Base-by-base conservation (phyloP, 2,113 vertebrate genomes). In the Junco hyemalis region DNA sequence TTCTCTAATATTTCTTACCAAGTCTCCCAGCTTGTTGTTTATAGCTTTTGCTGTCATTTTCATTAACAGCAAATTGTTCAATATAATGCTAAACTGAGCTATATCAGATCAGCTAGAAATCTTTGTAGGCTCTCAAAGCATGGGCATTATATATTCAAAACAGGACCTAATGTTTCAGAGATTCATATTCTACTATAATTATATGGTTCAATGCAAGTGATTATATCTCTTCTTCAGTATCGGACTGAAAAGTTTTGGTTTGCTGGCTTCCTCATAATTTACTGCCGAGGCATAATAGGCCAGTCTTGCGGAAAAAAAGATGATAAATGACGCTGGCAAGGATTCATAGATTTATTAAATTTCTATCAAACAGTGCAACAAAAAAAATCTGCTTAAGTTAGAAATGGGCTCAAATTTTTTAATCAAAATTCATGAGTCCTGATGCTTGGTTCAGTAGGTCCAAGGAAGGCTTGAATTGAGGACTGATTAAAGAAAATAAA, bases 311-410 rank as follows among this genome's bases (percentile, higher is more conserved):
- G 98, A 98, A 99, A 99, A 99, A 98, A 98, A 98, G 98, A 99
- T 99, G 99, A 99, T 99, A 99, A 99, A 99, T 99, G 98, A 98
- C 97, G 97, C 98, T 99, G 98, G 98, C 98, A 98, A 98, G 98
- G 98, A 98, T 98, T 98, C 98, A 98, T 98, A 98, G 99, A 99
- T 99, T 99, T 99, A 99, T 99, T 99, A 99, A 99, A 99, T 99
- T 99, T 99, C 98, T 99, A 99, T 99, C 98, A 99, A 98, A 99
- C 97, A 97, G 97, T 97, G 98, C 98, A 98, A 98, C 98, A 98
- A 98, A 98, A 98, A 98, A 99, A 98, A 98, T 98, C 98, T 98
- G 98, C 98, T 98, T 98, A 98, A 98, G 98, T 98, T 98, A 98
- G 98, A 98, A 99, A 98, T 97, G 97, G 98, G 96, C 98, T 98